These are phyloP conservation scores for Arothron firmamentum DNA, from an alignment of 2,113 vertebrate genomes.

Conservation along the genomic window DNA sequence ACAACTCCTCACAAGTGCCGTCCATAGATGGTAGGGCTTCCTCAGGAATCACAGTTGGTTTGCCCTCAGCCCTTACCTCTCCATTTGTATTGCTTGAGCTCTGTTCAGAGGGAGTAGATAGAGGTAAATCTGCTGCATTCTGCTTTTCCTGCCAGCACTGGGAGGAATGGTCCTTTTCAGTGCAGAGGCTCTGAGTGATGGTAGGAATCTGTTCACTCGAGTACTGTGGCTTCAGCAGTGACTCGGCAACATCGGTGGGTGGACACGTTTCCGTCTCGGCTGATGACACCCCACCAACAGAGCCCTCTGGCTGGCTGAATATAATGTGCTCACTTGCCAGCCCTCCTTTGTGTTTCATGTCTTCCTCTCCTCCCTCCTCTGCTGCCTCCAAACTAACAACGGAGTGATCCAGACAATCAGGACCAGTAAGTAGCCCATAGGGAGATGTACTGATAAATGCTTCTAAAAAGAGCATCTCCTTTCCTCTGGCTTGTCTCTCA, in stretches of 20 bases:
- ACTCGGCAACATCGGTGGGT: constrained; percentile 68
- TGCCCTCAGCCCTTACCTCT: constrained; percentile 29
- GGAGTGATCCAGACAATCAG: constrained; percentile 56
- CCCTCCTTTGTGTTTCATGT: constrained; percentile 44
- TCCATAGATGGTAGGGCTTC: constrained; percentile 28
- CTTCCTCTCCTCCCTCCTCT: constrained; percentile 33
- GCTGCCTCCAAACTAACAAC: constrained; percentile 49
- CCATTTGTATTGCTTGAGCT: constrained; percentile 36
- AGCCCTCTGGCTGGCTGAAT: constrained; percentile 62
- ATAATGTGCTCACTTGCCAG: constrained; percentile 58
- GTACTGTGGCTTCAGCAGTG: constrained; percentile 62
- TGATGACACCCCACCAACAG: constrained; percentile 62
- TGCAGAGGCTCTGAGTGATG: constrained; percentile 48
- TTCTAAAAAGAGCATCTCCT: constrained; percentile 44
- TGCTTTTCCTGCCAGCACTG: constrained; percentile 32
- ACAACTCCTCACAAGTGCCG: constrained; percentile 26
- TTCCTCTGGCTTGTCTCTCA: constrained; percentile 54
- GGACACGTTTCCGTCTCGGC: constrained; percentile 56
- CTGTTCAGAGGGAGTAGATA: constrained; percentile 33
- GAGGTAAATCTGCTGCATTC: constrained; percentile 50
- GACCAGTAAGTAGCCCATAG: constrained; percentile 44
- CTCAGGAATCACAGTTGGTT: constrained; percentile 37
- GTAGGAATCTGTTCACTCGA: constrained; percentile 46
- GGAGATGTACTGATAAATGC: constrained; percentile 45
- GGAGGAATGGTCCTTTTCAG: constrained; percentile 44